Evolutionary conservation across 92 coral and sea anemone genomes (phyloP).

Genomic region (Hydrozoanthus gracilis): DNA sequence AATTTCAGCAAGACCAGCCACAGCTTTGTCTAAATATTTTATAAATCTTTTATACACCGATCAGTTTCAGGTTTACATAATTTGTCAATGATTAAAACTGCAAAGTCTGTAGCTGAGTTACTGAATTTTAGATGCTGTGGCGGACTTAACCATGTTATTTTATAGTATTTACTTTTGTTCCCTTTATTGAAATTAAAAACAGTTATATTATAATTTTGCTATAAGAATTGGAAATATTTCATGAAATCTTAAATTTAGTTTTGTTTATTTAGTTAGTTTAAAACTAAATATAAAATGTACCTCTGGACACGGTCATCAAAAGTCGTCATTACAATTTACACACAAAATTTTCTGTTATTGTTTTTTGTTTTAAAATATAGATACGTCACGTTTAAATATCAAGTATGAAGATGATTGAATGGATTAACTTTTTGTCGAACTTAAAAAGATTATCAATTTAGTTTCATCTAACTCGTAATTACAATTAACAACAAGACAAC

Average conservation of each 20-base stretch:
- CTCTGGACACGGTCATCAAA: not conserved
- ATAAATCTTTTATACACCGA: not conserved
- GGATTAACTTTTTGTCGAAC: not conserved
- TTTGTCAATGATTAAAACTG: not conserved
- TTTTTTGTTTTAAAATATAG: not conserved
- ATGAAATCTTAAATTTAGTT: not conserved
- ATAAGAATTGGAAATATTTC: not conserved
- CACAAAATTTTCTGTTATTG: not conserved
- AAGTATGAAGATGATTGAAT: not conserved
- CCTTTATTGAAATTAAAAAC: not conserved
- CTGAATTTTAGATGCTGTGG: not conserved
- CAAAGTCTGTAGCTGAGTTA: not conserved
- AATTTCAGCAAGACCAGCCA: too few species aligned
- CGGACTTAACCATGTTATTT: not conserved
- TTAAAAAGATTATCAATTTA: not conserved
- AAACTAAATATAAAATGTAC: not conserved
- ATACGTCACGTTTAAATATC: not conserved
- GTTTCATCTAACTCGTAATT: not conserved
- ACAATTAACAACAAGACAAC: not conserved
- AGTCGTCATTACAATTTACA: not conserved
- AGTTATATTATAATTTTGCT: not conserved
- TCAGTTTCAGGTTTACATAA: not conserved
- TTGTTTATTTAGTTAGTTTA: not conserved
- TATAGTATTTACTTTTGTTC: not conserved
- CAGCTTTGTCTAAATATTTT: not conserved